These are phyloP conservation scores for Prolemur simus DNA, from an alignment of 2,113 vertebrate species.

Conservation along the genomic window DNA sequence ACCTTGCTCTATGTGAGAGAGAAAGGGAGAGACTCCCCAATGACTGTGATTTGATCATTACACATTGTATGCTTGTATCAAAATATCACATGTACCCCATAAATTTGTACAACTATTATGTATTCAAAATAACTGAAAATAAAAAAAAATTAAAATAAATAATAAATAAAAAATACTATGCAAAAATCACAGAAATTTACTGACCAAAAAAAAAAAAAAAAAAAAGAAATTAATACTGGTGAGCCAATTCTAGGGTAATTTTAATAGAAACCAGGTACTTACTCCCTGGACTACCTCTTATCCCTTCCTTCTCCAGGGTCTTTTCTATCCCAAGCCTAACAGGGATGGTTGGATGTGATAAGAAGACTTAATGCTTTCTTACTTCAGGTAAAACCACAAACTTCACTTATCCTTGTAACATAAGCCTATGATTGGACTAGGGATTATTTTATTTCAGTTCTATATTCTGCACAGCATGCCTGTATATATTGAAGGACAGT, in stretches of 20 bases:
- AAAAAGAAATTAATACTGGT: neutral
- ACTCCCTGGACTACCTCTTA: neutral
- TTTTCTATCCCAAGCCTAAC: neutral
- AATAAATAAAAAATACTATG: no score
- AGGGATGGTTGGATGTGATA: neutral
- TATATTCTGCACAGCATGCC: neutral
- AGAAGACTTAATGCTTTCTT: neutral
- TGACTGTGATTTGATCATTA: no score
- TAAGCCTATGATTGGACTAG: neutral
- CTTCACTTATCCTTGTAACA: neutral
- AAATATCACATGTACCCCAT: no score
- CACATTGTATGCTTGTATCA: no score
- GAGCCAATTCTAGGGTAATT: neutral
- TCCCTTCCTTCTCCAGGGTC: neutral
- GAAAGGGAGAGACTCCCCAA: no score
- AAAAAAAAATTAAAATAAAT: no score
- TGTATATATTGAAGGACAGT: neutral
- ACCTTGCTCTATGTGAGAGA: neutral
- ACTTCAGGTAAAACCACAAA: constrained; percentile 12
- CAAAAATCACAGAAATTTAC: no score
- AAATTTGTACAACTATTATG: no score
- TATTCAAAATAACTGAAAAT: no score
- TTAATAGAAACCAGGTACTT: neutral
- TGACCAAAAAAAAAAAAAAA: neutral
- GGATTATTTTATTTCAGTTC: constrained; percentile 30